These are phyloP conservation scores for Bambusicola thoracicus DNA, from an alignment of 2,113 vertebrate species.

Conservation along the genomic window DNA sequence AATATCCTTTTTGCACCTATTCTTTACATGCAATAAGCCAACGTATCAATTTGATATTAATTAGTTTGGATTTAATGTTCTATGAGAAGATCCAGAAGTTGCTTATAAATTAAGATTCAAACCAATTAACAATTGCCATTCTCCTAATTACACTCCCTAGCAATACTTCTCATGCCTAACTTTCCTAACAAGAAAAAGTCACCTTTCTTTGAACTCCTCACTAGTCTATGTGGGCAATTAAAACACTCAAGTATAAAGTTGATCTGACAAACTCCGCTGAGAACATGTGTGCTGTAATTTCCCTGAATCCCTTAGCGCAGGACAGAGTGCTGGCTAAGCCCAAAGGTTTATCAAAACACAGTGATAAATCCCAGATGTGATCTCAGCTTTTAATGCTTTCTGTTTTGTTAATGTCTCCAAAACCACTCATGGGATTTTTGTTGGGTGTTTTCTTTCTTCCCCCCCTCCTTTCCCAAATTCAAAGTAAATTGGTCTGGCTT, in stretches of 20 bases:
- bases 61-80: background rate
- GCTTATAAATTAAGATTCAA: background rate
- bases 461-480: conserved; percentile 54
- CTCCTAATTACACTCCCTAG: background rate
- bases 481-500: conserved; percentile 57
- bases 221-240: background rate
- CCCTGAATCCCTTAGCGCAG: background rate
- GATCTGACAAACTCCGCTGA: background rate
- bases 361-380: conserved; percentile 42
- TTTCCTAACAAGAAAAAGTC: background rate
- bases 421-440: conserved; percentile 3
- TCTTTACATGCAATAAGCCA: background rate
- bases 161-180: background rate
- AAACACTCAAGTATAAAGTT: background rate
- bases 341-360: conserved; percentile 58
- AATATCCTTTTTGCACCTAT: background rate
- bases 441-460: conserved; percentile 25
- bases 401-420: conserved; percentile 40
- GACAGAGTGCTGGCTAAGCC: background rate
- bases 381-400: conserved; percentile 11
- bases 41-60: background rate
- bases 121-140: background rate
- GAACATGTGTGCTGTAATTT: background rate
- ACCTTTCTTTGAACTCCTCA: conserved; percentile 36
- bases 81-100: background rate